Base-by-base conservation (phyloP, 1,140 invertebrate species). In the Acromyrmex echinatior region DNA sequence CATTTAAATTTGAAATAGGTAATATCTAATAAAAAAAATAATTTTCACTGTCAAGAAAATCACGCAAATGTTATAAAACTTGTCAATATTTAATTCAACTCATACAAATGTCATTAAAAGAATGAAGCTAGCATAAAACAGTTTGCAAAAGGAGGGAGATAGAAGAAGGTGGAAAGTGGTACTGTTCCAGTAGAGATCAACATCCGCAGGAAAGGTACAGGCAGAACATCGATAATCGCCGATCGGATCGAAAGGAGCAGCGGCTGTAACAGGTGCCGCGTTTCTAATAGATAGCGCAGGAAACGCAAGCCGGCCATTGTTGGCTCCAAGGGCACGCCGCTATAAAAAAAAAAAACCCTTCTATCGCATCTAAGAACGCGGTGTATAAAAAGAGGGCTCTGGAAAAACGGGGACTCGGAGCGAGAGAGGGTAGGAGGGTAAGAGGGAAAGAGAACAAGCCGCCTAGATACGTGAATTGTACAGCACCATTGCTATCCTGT, bases 341-440 rank as follows among this genome's bases (percentile, higher is more conserved):
- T 87, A 89, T 88, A 91, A 91, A 92, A 91, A 90, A 91, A 90
- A 92, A 92, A 91, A 88, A 39, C 88, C 91, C 91, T 93, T 92
- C 88, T 71, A 90, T 88, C 88, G 89, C 87, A 86, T 70, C 53
- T 49, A 56, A 76, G 77, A 81, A 58, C 51, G 39, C 18, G 65
- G 25, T 62, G 68, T n/a, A 62, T 82, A 71, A 71, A 73, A 81
- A 62, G 53, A 60, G n/a, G 66, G 65, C 70, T n/a, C 21, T 16
- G 74, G 51, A 58, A 39, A 49, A 63, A 65, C 18, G 81, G 73
- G 82, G 87, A 74, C 74, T 63, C n/a, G 2, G 56, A 58, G 6
- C 9, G 56, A 21, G 7, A 21, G 18, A n/a, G n/a, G n/a, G n/a
- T n/a, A n/a, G n/a, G n/a, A n/a, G n/a, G n/a, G n/a, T n/a, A n/a